Evolutionary conservation across 2,797 vertebrate genomes (phyloP).

Genomic region (Alosa sapidissima): DNA sequence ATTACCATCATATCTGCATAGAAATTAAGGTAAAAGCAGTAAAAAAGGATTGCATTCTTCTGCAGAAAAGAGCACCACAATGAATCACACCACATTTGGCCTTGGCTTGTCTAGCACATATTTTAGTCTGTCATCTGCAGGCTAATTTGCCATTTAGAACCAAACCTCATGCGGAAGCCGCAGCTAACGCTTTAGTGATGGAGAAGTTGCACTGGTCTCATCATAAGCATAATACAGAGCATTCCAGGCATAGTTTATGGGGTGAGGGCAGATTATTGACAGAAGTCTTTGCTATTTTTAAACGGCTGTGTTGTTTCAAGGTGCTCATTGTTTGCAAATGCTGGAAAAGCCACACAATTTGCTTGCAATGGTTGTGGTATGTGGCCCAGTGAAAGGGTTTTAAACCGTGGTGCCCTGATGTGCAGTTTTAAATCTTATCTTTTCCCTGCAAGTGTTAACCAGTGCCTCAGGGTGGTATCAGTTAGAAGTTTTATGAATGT

Average conservation of each 20-base stretch:
- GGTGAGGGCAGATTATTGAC: background rate
- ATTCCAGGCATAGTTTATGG: conserved; percentile 13
- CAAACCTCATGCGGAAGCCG: conserved; percentile 1
- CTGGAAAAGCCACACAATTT: background rate
- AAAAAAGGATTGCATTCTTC: background rate
- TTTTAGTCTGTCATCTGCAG: background rate
- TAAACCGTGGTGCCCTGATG: background rate
- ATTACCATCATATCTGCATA: background rate
- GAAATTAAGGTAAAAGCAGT: background rate
- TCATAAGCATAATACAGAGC: background rate
- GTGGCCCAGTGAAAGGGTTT: background rate
- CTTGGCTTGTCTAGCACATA: background rate
- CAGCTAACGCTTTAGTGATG: background rate
- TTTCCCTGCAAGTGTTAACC: background rate
- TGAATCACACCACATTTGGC: background rate
- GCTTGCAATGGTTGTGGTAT: background rate
- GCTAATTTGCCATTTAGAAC: conserved; percentile 3
- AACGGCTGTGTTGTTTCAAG: conserved; percentile 17
- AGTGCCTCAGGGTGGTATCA: background rate
- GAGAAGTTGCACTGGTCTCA: background rate
- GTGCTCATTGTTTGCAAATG: conserved; percentile 9
- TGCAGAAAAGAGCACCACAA: background rate
- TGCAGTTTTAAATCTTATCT: background rate
- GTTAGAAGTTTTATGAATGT: background rate
- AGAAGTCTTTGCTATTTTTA: conserved; percentile 19